These are phyloP conservation scores for Theodoxus fluviatilis DNA, from an alignment of 2,888 invertebrate species.

Conservation along the genomic window DNA sequence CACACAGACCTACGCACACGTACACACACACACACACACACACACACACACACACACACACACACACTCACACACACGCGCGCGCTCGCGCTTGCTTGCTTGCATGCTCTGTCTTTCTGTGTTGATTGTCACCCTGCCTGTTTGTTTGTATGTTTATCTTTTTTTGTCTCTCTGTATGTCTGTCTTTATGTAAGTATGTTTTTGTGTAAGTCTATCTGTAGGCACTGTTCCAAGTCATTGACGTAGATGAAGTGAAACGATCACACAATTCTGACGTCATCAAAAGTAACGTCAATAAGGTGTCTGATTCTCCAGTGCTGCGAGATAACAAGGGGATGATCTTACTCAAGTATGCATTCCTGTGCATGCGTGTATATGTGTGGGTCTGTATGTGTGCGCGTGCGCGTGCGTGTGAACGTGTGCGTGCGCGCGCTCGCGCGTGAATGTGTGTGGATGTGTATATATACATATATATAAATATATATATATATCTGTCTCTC, in stretches of 20 bases:
- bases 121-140: background rate
- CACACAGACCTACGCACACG: constrained; percentile 14
- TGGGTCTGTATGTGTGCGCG: no score
- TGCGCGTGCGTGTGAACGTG: no score
- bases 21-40: constrained; percentile 12
- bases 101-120: background rate
- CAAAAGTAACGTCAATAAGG: no score
- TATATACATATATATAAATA: background rate
- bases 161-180: background rate
- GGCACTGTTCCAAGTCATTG: no score
- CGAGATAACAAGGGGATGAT: no score
- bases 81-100: no score
- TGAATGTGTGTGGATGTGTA: background rate
- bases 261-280: no score
- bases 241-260: no score
- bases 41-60: constrained; percentile 20
- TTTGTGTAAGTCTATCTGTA: background rate
- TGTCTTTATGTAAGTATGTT: background rate
- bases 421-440: no score
- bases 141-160: background rate
- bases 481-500: background rate
- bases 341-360: no score
- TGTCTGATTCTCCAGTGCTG: no score
- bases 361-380: no score
- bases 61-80: background rate